Evolutionary conservation across 2,113 vertebrate species (phyloP).

Genomic region (Halcyon malimbica): DNA sequence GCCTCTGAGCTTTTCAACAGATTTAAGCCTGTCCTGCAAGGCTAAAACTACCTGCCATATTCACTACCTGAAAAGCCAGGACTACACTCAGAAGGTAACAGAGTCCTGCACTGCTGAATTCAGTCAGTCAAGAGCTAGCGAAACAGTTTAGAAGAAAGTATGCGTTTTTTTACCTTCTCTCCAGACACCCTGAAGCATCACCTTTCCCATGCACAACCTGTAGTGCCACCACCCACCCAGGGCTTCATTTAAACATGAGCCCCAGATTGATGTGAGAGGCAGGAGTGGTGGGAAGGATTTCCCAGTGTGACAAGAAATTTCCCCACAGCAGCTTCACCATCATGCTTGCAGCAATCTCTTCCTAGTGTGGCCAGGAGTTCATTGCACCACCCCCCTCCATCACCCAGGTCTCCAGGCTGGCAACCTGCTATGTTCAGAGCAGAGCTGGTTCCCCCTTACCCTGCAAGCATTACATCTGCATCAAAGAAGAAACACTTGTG

Average conservation of each 20-base stretch:
- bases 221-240: neutral
- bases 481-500: accelerated
- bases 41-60: neutral
- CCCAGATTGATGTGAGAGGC: neutral
- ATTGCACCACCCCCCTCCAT: too few species aligned
- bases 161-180: accelerated
- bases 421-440: neutral
- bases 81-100: neutral
- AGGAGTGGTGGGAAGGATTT: neutral
- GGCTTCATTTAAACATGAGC: neutral
- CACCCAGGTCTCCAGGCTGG: accelerated
- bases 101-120: neutral
- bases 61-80: neutral
- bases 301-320: neutral
- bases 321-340: neutral
- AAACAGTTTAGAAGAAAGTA: neutral
- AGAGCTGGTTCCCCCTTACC: neutral
- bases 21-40: neutral
- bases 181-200: neutral
- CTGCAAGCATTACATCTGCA: neutral
- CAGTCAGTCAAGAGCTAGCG: neutral
- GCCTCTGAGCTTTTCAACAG: neutral
- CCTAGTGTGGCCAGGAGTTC: neutral
- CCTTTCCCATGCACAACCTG: neutral
- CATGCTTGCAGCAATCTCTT: neutral